Base-by-base conservation (phyloP, 2,113 vertebrate species). In the Actinemys pallida region DNA sequence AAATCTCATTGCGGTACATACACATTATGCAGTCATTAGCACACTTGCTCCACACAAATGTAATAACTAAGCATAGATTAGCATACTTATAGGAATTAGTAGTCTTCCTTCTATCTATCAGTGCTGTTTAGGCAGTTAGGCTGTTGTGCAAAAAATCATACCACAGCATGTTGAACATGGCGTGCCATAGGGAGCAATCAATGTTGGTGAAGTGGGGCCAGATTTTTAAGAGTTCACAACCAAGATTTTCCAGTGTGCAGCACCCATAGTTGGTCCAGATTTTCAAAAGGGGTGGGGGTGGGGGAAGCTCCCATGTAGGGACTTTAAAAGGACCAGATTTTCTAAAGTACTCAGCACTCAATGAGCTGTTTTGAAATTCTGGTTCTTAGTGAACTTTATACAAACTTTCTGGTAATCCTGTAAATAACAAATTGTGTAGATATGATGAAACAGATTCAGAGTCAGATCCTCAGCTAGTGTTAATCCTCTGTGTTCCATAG, bases 11-110 rank as follows among this genome's bases (percentile, higher is more conserved):
- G 84, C 89, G 92, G 83, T 95, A 94, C 92, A 97, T 97, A 97
- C 89, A 95, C 90, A 94, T 97, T 97, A 96, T 59, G 62, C 86
- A 83, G 81, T 93, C 94, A 95, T 97, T 96, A 97, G 92, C 92
- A 96, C 93, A 83, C 93, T 94, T 87, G 59, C 69, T 56, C 82
- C 39, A 65, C 29, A 87, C 20, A 96, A 97, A 93, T 75, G 72
- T 78, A 95, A 90, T 62, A 95, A 95, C 93, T 79, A 84, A 83
- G 83, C 80, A 80, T 76, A 88, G 72, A 96, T 97, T 95, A 96
- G 54, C 86, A 84, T 50, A 87, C 82, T 94, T 88, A 91, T 89
- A 91, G 78, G 56, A 53, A 86, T 86, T 95, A 88, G 84, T 93
- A 93, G 69, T 78, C 42, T 80, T 27, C 57, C 62, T 89, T 93